These are phyloP conservation scores for Elgaria multicarinata DNA, from an alignment of 2,113 vertebrate genomes.

Conservation along the genomic window DNA sequence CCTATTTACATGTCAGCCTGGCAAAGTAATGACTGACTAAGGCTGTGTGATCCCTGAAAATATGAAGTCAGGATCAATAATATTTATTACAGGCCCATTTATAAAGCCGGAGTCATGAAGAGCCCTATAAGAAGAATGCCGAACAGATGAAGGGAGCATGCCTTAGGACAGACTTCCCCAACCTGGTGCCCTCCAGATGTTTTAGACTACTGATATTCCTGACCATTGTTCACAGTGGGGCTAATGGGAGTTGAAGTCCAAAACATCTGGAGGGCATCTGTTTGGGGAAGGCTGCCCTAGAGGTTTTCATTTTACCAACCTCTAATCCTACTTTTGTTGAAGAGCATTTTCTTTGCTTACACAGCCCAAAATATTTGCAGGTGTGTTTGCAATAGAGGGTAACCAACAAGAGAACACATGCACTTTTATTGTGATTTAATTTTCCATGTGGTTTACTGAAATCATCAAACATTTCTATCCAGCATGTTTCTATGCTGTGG, in stretches of 20 bases:
- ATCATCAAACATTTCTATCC: constrained; percentile 32
- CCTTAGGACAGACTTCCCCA: too few species aligned
- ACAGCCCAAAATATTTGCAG: constrained; percentile 44
- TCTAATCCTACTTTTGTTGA: constrained; percentile 27
- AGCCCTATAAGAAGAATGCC: constrained; percentile 23
- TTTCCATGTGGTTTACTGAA: constrained; percentile 5
- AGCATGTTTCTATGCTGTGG: constrained; percentile 63
- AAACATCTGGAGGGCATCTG: too few species aligned
- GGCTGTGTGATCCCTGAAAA: constrained; percentile 53
- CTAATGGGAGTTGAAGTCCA: too few species aligned
- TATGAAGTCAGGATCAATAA: constrained; percentile 58
- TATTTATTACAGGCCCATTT: constrained; percentile 63
- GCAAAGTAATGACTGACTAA: constrained; percentile 32
- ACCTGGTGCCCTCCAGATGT: too few species aligned
- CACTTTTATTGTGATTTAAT: constrained; percentile 47
- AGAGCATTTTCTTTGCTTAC: constrained; percentile 28
- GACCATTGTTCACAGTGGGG: too few species aligned
- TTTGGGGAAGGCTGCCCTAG: background rate
- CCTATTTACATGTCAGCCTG: constrained; percentile 54
- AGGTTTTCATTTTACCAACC: constrained; percentile 41
- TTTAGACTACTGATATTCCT: too few species aligned
- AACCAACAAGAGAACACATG: constrained; percentile 29
- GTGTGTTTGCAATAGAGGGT: constrained; percentile 28
- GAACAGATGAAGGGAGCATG: constrained; percentile 44
- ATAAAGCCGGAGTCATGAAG: constrained; percentile 54